These are phyloP conservation scores for Pseudanteris insignis DNA, from an alignment of 2,888 invertebrate genomes.

Conservation along the genomic window DNA sequence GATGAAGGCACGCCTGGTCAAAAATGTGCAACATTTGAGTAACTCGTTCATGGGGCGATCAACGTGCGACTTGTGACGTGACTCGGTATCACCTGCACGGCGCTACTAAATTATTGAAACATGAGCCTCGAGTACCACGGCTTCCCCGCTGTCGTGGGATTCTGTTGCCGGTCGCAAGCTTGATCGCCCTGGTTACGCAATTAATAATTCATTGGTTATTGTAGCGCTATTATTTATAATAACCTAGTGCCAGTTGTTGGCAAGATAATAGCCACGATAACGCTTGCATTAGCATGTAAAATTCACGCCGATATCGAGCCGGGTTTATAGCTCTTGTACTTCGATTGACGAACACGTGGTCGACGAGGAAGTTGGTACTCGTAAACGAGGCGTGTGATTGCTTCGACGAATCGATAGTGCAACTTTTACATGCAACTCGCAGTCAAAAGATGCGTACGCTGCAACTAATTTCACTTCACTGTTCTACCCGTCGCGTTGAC, in stretches of 20 bases:
- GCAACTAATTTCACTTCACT: background rate
- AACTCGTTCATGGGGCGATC: no score
- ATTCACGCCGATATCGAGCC: constrained; percentile 16
- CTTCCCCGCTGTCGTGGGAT: background rate
- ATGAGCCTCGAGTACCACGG: background rate
- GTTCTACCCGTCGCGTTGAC: background rate
- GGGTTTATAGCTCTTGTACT: constrained; percentile 21
- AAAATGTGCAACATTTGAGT: no score
- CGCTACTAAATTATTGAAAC: constrained; percentile 17
- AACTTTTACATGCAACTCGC: background rate
- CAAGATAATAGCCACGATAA: constrained; percentile 8
- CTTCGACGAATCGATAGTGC: constrained; percentile 14
- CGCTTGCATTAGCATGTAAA: constrained; percentile 9
- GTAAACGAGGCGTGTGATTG: constrained; percentile 12
- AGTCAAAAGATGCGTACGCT: background rate
- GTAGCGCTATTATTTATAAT: constrained; percentile 16
- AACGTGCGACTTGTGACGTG: constrained; percentile 25
- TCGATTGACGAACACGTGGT: constrained; percentile 21
- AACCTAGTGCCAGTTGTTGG: constrained; percentile 8
- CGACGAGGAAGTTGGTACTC: constrained; percentile 5
- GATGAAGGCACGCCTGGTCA: no score
- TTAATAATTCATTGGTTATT: constrained; percentile 8
- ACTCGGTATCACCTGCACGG: constrained; percentile 3
- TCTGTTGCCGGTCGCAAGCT: background rate
- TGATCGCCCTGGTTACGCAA: constrained; percentile 6